Evolutionary conservation across 2,888 invertebrate species (phyloP), one percentile per base, ranked within the genome.

Genomic region (Rhingia rostrata): DNA sequence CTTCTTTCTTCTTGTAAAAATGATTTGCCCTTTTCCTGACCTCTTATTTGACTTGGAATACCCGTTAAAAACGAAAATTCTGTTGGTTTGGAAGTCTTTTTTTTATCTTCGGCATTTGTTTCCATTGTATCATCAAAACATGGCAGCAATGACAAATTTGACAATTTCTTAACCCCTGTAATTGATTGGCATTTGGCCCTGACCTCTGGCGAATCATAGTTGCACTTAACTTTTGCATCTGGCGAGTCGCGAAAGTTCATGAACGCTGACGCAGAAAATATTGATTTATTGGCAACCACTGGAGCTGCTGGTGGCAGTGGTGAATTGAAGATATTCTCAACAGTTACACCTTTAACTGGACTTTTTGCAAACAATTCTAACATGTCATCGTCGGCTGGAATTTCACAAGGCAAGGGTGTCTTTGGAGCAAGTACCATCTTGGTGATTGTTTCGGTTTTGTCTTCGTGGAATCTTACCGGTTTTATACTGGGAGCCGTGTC

Each of bases 371-470:
- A 83, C 1, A 86, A 1, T 6, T 87, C 86, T 0, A 89, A 87
- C 12, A 89, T 88, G 5, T 77, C 66, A 10, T 87, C 88, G 2
- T 87, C 69, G 30, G 64, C 61, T 3, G 61, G 14, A 22, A 49
- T 45, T 53, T 22, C 33, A 4, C 32, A 12, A n/a, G 14, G 4
- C 4, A 39, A 2, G 0, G 22, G 30, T 6, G 51, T 39, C 7
- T 41, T 73, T 0, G 75, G 84, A 0, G 87, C 72, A 6, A 87
- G 54, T 9, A 89, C 66, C 54, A 88, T 67, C 66, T 87, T 88
- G n/a, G 90, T 84, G 30, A 90, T 81, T 3, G 91, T 91, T 75
- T 90, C 90, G 0, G 91, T 90, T 78, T 88, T 90, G 45, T 90
- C 90, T 10, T 91, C 91, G 74, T 88, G 89, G 37, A 87, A 90